Base-by-base conservation (phyloP, 2,888 invertebrate species). In the Orchesellides sinensis region DNA sequence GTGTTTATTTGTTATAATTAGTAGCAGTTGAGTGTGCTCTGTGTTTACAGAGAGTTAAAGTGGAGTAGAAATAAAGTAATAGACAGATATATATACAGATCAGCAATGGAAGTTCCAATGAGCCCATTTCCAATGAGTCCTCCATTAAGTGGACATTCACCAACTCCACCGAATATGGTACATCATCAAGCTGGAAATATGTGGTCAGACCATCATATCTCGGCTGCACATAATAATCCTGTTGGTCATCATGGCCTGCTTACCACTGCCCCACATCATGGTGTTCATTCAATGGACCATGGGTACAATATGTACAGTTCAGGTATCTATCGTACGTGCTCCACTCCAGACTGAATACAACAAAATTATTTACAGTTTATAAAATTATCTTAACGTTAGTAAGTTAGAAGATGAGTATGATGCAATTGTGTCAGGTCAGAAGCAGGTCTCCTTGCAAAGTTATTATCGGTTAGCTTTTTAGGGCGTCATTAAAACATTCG, bases 71-170 rank as follows among this genome's bases (percentile, higher is more conserved):
- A 40, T 5, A 10, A 3, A 52, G 17, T 52, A 3, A 21, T 2
- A 52, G 6, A 10, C 10, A 52, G n/a, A n/a, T n/a, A n/a, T n/a
- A n/a, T n/a, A n/a, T 3, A 52, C n/a, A 59, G 17, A 52, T 2
- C 10, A 35, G 14, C 17, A 66, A 87, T 87, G 87, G 87, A 87
- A 79, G 83, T 86, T 77, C 88, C 87, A 83, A 95, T 96, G 94
- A 95, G 95, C 92, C 95, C 96, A 89, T 96, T 95, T 91, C 94
- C 94, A 90, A 92, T 95, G 91, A 93, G 93, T 89, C 92, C 88
- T 88, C 88, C 88, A 87, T 85, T 89, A 87, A 87, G 89, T 91
- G 87, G 90, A 87, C 91, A 89, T 89, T 90, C 89, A 88, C 90
- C 90, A 89, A 90, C 86, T 47, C 86, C 86, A 59, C 88, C 87